Evolutionary conservation across 1,140 invertebrate species (phyloP).

Genomic region (Nylanderia fulva): DNA sequence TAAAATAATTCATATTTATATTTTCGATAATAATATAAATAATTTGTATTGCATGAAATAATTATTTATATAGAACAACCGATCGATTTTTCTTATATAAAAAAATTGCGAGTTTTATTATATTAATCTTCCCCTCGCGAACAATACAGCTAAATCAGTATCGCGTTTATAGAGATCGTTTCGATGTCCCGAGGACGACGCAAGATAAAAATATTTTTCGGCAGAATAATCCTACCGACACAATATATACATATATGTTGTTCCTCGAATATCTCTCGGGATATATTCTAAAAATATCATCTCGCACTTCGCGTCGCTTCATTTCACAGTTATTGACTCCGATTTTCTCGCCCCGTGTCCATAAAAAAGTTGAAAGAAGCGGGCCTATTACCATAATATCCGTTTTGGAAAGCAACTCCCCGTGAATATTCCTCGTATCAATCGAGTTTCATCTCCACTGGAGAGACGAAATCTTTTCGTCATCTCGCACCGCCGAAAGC

Average conservation of each 20-base stretch:
- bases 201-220: constrained; percentile 24
- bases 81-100: too few relatives aligned
- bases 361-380: constrained; percentile 10
- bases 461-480: constrained; percentile 12
- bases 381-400: constrained; percentile 36
- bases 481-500: background rate
- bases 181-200: background rate
- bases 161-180: background rate
- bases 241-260: too few relatives aligned
- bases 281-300: background rate
- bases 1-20: too few relatives aligned
- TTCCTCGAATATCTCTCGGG: background rate
- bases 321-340: constrained; percentile 32
- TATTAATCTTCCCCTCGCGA: background rate
- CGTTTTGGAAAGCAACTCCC: background rate
- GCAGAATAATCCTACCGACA: background rate
- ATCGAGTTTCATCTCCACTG: background rate
- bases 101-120: constrained; percentile 7
- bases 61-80: too few relatives aligned
- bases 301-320: background rate
- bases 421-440: background rate
- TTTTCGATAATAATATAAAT: too few relatives aligned
- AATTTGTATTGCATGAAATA: too few relatives aligned
- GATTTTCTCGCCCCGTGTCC: background rate
- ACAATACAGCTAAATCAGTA: background rate